Base-by-base conservation (phyloP, 2,113 vertebrate genomes). In the Mola mola region DNA sequence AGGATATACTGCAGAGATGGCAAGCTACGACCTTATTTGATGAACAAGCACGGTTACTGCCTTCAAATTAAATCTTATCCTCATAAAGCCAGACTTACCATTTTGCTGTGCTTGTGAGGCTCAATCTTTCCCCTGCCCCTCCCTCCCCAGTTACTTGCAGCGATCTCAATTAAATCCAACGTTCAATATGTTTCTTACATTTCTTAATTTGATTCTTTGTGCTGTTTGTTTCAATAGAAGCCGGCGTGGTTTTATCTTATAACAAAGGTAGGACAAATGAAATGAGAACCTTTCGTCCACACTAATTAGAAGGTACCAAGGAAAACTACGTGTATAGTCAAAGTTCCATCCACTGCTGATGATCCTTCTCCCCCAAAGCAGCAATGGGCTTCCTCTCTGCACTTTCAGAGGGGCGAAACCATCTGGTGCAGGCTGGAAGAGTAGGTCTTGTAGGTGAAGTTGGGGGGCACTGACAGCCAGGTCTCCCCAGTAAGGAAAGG, bases 361-460 rank as follows among this genome's bases (percentile, higher is more conserved):
- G 49, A 24, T 66, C 47, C 33, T 34, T 57, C 40, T 49, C 16
- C 33, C 48, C 53, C 20, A 44, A 56, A 63, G 55, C 67, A 55
- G 72, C 76, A 69, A 83, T 63, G 72, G 73, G 74, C 47, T 76
- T 85, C 86, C 81, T 84, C 72, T 78, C 51, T 46, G 28, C 24
- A 10, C 63, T 86, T 85, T 75, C 57, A 81, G 81, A 82, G 46
- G 51, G 77, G 53, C 41, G 74, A 64, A 85, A 82, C 87, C 91
- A 92, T 91, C 87, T 92, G 90, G 79, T 74, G 58, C 79, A 61
- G 72, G 67, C 82, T 73, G 78, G 77, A 65, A 57, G 82, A 79
- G 69, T 56, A 66, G 81, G 61, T 81, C 81, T 82, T 78, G 62
- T 69, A 67, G 49, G 56, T 46, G 26, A 10, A 20, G 62, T 9